Percentiles rank a stretch among this genome's conserved stretches.
Evolutionary conservation across 1,140 invertebrate species (phyloP).

Genomic region (Heliconius congener): DNA sequence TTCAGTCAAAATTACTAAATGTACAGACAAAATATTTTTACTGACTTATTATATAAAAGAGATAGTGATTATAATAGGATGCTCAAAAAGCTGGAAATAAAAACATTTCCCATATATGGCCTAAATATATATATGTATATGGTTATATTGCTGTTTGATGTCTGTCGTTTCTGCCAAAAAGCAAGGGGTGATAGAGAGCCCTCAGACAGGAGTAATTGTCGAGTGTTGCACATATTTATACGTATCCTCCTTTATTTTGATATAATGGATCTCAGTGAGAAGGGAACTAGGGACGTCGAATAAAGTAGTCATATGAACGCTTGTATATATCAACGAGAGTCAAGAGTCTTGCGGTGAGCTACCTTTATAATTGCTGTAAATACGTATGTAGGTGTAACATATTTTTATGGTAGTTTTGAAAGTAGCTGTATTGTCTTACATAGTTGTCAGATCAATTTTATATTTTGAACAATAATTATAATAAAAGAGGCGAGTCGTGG

Average conservation of each 20-base stretch:
- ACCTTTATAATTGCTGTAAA: slow-evolving; percentile 6
- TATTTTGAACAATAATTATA: no score
- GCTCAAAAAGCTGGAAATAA: neutral
- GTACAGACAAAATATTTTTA: no score
- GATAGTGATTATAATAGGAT: neutral
- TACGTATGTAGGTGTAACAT: neutral
- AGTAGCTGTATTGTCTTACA: neutral
- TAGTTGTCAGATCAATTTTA: neutral
- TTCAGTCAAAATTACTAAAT: no score
- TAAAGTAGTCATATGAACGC: slow-evolving; percentile 8
- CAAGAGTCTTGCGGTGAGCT: neutral
- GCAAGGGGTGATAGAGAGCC: slow-evolving; percentile 26
- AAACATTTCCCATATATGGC: slow-evolving; percentile 1
- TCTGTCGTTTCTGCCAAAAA: slow-evolving; percentile 29
- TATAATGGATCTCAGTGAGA: slow-evolving; percentile 20
- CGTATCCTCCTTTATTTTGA: slow-evolving; percentile 23
- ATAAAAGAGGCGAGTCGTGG: no score
- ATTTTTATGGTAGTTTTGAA: neutral
- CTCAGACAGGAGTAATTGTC: slow-evolving; percentile 29
- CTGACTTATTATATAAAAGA: no score
- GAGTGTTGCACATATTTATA: slow-evolving; percentile 23
- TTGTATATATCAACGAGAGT: slow-evolving; percentile 12
- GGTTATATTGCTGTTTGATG: slow-evolving; percentile 20
- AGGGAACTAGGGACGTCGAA: neutral
- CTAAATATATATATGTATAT: neutral